phyloP scores from a whole-genome alignment of 2,797 vertebrate genomes.

The Falco naumanni region DNA sequence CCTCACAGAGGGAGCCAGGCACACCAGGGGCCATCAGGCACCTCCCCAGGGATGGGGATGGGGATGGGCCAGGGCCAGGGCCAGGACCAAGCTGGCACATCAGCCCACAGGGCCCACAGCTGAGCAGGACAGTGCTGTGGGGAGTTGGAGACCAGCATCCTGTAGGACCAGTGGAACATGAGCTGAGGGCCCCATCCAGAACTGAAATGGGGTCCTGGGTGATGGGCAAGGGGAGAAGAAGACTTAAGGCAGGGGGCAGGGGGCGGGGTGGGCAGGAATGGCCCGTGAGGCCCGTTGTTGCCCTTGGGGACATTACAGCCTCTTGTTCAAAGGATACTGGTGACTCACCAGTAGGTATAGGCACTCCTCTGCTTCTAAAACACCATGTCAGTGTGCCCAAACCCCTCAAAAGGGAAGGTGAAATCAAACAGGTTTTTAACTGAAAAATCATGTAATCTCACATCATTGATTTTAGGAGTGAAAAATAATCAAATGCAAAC shows the following conservation, averaged over 20 bases:
- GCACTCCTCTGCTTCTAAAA: not conserved
- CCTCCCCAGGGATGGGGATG: not conserved
- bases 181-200: not conserved
- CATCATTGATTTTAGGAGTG: not conserved
- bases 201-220: not conserved
- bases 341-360: not conserved
- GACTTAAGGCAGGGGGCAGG: too few species aligned
- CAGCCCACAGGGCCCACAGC: rapidly evolving
- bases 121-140: not conserved
- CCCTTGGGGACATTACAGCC: not conserved
- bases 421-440: not conserved
- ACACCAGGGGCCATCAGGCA: not conserved
- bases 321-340: not conserved
- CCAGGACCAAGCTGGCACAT: not conserved
- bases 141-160: not conserved
- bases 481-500: not conserved
- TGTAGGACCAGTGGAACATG: too few species aligned
- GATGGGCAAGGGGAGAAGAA: not conserved
- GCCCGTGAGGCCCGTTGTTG: not conserved
- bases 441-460: not conserved
- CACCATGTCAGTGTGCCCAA: not conserved
- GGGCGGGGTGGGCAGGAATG: not conserved
- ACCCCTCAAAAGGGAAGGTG: not conserved
- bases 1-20: not conserved
- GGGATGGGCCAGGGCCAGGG: too few species aligned